phyloP scores from a whole-genome alignment of 2,113 vertebrate species.

The Grallaria varia region DNA sequence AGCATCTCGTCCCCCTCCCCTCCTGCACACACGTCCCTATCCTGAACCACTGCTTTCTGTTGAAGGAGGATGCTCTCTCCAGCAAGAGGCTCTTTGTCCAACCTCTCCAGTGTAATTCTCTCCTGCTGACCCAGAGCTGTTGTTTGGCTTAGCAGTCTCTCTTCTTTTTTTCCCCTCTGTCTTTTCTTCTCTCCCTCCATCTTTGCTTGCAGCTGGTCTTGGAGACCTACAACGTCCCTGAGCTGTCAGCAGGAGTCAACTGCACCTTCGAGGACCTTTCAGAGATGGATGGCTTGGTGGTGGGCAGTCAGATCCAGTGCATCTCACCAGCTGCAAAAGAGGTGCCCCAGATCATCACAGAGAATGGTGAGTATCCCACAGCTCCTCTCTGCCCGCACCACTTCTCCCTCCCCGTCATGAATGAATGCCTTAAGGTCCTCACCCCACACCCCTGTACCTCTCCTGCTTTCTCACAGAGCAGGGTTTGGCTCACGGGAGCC shows the following conservation, averaged over 20 bases:
- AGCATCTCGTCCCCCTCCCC: constrained; percentile 15
- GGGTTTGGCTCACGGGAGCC: neutral
- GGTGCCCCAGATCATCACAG: constrained; percentile 90
- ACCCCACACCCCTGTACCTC: fast-evolving
- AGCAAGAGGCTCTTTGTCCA: constrained; percentile 67
- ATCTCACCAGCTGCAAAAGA: constrained; percentile 92
- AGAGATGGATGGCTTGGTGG: constrained; percentile 93
- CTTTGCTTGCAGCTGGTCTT: constrained; percentile 83
- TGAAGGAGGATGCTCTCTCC: constrained; percentile 62
- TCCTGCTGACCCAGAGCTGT: neutral
- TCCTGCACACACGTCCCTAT: neutral
- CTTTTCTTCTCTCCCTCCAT: neutral
- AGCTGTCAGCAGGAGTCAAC: constrained; percentile 94
- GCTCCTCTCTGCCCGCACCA: fast-evolving
- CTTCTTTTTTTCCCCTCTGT: neutral
- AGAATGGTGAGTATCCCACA: constrained; percentile 82
- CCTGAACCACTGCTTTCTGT: constrained; percentile 51
- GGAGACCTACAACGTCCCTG: constrained; percentile 95
- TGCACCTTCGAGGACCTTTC: constrained; percentile 95
- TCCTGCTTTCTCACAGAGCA: neutral
- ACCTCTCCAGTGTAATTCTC: constrained; percentile 65
- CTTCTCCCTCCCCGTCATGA: neutral
- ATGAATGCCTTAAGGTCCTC: neutral
- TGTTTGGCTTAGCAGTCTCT: neutral
- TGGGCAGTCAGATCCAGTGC: constrained; percentile 92